Evolutionary conservation across 2,888 invertebrate species (phyloP).

Genomic region (Scaptomyza caliginosa): DNA sequence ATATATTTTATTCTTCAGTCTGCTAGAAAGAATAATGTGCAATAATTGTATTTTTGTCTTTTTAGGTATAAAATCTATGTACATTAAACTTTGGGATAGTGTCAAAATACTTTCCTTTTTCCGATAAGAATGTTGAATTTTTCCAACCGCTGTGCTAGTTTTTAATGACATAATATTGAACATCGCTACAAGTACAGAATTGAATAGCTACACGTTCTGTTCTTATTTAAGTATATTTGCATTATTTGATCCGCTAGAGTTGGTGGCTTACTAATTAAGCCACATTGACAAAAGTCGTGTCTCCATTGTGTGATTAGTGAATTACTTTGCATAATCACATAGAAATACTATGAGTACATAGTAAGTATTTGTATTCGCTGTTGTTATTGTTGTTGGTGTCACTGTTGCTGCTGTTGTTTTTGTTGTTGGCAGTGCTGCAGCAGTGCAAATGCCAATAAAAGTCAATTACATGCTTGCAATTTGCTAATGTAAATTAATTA

Average conservation of each 20-base stretch:
- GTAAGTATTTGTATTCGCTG: slow-evolving; percentile 8
- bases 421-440: slow-evolving; percentile 18
- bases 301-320: slow-evolving; percentile 59
- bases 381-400: not conserved
- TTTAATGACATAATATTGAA: too few relatives aligned
- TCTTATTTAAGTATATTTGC: not conserved
- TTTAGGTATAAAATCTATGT: too few relatives aligned
- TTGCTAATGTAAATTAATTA: slow-evolving; percentile 74
- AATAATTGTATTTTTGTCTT: too few relatives aligned
- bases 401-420: not conserved
- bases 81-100: too few relatives aligned
- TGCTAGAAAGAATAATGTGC: too few relatives aligned
- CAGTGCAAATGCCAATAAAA: slow-evolving; percentile 55
- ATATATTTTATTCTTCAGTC: too few relatives aligned
- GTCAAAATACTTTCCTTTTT: too few relatives aligned
- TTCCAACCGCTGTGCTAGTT: too few relatives aligned
- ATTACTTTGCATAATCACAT: slow-evolving; percentile 38
- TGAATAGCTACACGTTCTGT: not conserved
- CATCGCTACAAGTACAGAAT: too few relatives aligned
- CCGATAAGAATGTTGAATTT: too few relatives aligned
- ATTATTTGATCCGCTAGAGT: not conserved
- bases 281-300: slow-evolving; percentile 44
- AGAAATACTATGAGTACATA: slow-evolving; percentile 19
- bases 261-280: slow-evolving; percentile 50
- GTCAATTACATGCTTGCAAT: slow-evolving; percentile 62